Percentiles rank a stretch among this genome's conserved stretches.
phyloP scores from a whole-genome alignment of 2,888 invertebrate genomes.

The Hyalella azteca region DNA sequence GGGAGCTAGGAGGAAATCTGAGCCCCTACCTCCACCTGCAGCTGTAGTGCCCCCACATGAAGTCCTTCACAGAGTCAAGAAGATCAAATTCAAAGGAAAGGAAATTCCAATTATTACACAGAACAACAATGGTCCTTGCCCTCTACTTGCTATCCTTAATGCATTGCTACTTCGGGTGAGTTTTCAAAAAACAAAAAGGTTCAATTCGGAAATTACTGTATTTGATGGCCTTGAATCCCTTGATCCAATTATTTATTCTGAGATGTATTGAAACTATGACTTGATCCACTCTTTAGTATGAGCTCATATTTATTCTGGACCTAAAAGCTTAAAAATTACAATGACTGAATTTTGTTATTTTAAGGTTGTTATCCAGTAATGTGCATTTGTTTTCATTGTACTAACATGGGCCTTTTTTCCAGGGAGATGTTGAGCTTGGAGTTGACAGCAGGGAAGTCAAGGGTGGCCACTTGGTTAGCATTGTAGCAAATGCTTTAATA shows the following conservation, averaged over 20 bases:
- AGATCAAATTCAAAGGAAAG: conserved; percentile 64
- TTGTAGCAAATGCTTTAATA: conserved; percentile 66
- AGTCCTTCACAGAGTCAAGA: conserved; percentile 66
- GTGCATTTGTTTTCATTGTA: no score
- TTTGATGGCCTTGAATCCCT: no score
- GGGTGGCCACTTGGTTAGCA: conserved; percentile 66
- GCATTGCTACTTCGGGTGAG: conserved; percentile 66
- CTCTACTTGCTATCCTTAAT: conserved; percentile 68
- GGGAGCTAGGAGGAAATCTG: conserved; percentile 7
- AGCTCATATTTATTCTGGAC: no score
- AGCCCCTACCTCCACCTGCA: neutral
- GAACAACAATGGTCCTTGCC: conserved; percentile 70
- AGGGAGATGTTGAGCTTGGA: conserved; percentile 56
- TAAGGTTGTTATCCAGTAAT: no score
- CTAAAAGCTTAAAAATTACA: no score
- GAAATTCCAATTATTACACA: conserved; percentile 67
- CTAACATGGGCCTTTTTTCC: no score
- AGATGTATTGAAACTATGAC: no score
- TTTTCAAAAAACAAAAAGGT: neutral
- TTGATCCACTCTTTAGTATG: no score
- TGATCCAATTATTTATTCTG: no score
- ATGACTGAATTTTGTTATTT: no score
- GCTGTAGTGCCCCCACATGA: conserved; percentile 41
- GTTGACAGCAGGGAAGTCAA: conserved; percentile 65
- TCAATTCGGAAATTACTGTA: no score